Evolutionary conservation across 2,113 vertebrate genomes (phyloP).

Genomic region (Ursus arctos): DNA sequence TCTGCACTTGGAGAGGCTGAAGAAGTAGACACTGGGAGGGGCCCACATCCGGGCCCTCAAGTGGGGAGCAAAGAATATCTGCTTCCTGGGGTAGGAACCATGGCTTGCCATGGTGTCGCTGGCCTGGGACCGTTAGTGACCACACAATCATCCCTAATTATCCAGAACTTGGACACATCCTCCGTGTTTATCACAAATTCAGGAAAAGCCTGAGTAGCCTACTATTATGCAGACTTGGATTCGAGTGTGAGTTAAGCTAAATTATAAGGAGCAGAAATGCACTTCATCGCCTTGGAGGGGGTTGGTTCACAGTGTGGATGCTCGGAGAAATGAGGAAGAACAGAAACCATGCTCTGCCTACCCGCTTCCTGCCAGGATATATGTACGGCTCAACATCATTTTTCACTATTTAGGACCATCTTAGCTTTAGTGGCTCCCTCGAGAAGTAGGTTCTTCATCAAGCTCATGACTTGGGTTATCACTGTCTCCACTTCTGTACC

Average conservation of each 20-base stretch:
- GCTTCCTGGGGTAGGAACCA: not conserved
- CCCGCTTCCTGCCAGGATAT: fast-evolving
- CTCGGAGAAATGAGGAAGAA: not conserved
- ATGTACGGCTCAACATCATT: fast-evolving
- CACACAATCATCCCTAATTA: not conserved
- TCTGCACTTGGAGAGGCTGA: not conserved
- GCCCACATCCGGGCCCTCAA: not conserved
- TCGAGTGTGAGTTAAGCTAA: not conserved
- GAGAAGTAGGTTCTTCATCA: not conserved
- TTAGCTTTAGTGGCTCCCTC: not conserved
- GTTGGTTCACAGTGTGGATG: fast-evolving
- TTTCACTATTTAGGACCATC: fast-evolving
- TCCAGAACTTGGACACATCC: not conserved
- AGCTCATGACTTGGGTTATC: not conserved
- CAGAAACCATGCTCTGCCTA: no score
- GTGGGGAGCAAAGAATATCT: not conserved
- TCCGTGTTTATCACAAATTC: not conserved
- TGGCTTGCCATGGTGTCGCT: fast-evolving
- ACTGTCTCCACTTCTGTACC: fast-evolving
- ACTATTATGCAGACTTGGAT: not conserved
- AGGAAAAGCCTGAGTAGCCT: not conserved
- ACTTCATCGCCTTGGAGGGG: no score
- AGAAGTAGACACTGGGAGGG: not conserved
- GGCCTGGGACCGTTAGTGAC: not conserved
- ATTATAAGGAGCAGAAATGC: not conserved